phyloP scores from a whole-genome alignment of 2,797 vertebrate genomes.

The Potorous gilbertii region DNA sequence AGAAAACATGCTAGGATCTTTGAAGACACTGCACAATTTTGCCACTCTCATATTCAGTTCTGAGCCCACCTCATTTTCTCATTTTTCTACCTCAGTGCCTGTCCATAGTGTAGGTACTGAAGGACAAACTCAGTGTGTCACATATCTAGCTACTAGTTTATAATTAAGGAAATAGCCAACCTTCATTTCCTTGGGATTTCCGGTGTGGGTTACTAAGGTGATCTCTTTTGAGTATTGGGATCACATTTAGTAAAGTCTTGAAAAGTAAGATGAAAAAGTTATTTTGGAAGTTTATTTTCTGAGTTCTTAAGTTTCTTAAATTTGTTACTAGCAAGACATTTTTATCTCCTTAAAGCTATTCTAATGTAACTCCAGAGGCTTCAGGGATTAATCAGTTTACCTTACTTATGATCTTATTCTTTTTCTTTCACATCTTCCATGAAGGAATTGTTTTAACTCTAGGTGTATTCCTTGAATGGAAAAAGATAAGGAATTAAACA shows the following conservation, averaged over 20 bases:
- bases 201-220: not conserved
- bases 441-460: slow-evolving; percentile 1
- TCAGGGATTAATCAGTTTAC: not conserved
- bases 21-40: not conserved
- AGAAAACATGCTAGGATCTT: not conserved
- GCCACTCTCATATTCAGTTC: not conserved
- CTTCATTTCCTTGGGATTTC: not conserved
- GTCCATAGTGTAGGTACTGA: not conserved
- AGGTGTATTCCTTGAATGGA: slow-evolving; percentile 22
- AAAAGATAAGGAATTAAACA: slow-evolving; percentile 13
- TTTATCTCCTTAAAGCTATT: slow-evolving; percentile 27
- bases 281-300: not conserved
- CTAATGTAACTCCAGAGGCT: slow-evolving; percentile 22
- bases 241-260: not conserved
- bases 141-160: not conserved
- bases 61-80: not conserved
- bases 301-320: not conserved
- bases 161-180: not conserved
- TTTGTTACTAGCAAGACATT: slow-evolving; percentile 1
- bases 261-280: not conserved
- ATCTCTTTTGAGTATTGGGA: not conserved
- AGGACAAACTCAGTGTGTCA: not conserved
- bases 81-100: not conserved
- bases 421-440: slow-evolving; percentile 19
- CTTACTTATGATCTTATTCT: not conserved